These are phyloP conservation scores for Pantelozetes paolii DNA, from an alignment of 2,888 invertebrate species.

Conservation along the genomic window DNA sequence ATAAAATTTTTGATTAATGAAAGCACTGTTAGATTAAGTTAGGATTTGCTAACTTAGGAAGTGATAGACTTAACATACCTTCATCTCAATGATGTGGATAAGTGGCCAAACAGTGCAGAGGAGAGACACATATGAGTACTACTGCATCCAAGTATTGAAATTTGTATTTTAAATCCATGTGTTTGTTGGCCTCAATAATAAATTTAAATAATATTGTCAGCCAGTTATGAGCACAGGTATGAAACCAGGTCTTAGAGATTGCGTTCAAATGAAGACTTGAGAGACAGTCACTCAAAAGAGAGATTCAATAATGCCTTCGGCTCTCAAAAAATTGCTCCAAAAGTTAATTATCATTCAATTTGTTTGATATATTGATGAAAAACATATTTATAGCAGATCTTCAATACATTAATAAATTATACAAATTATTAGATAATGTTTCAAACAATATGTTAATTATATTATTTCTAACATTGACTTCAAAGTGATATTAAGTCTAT, in stretches of 20 bases:
- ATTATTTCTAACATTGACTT: neutral
- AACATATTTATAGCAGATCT: slow-evolving; percentile 16
- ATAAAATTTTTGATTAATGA: too few species aligned
- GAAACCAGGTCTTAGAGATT: slow-evolving; percentile 34
- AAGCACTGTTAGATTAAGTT: too few species aligned
- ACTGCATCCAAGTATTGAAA: slow-evolving; percentile 20
- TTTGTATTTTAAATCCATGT: slow-evolving; percentile 30
- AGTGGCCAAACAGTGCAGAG: neutral
- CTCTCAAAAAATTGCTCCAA: neutral
- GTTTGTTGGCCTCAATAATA: slow-evolving; percentile 25
- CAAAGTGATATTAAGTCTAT: neutral
- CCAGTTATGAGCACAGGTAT: slow-evolving; percentile 37
- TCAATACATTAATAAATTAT: neutral
- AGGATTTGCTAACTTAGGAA: too few species aligned
- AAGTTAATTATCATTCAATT: slow-evolving; percentile 12
- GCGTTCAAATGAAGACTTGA: slow-evolving; percentile 37
- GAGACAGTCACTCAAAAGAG: slow-evolving; percentile 17
- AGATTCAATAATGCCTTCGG: slow-evolving; percentile 12
- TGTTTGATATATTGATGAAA: neutral
- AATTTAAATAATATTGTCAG: slow-evolving; percentile 37
- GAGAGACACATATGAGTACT: neutral
- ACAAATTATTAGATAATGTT: neutral
- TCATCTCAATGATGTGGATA: neutral
- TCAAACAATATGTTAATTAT: neutral
- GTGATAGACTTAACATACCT: slow-evolving; percentile 1